phyloP scores from a whole-genome alignment of 2,888 invertebrate genomes.

The Galerucella calmariensis region DNA sequence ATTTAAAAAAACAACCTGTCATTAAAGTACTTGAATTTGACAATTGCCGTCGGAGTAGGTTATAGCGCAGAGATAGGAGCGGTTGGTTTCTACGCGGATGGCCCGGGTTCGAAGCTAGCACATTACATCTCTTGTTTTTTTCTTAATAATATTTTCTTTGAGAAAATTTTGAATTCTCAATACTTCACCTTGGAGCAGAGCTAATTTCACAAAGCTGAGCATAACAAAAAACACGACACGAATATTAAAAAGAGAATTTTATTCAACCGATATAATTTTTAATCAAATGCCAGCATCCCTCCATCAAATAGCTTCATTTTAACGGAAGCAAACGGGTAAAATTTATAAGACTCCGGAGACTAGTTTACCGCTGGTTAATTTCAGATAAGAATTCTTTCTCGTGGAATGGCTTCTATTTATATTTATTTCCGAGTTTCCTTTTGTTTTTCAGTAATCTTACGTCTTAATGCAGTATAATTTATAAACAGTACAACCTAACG shows the following conservation, averaged over 20 bases:
- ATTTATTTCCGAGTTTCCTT: neutral
- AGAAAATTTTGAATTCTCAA: too few relatives aligned
- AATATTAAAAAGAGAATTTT: neutral
- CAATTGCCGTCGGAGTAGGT: too few relatives aligned
- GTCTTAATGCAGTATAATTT: conserved; percentile 1
- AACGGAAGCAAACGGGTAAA: neutral
- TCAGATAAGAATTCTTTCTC: conserved; percentile 10
- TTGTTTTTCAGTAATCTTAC: neutral
- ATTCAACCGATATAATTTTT: neutral
- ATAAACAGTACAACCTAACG: neutral
- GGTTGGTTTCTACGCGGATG: too few relatives aligned
- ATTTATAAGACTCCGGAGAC: conserved; percentile 5
- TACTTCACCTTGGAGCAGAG: too few relatives aligned
- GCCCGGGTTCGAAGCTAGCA: too few relatives aligned
- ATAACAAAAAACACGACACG: neutral
- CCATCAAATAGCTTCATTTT: neutral
- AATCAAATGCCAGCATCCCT: neutral
- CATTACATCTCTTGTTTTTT: too few relatives aligned
- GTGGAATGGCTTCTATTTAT: neutral
- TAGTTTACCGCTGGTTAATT: conserved; percentile 6
- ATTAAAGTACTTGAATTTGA: too few relatives aligned
- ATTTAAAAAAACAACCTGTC: too few relatives aligned
- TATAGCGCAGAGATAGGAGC: too few relatives aligned
- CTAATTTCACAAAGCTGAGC: neutral
- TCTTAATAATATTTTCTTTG: too few relatives aligned